Conservation (phyloP, 2,888 invertebrate genomes). For the Parascotia fuliginaria region DNA sequence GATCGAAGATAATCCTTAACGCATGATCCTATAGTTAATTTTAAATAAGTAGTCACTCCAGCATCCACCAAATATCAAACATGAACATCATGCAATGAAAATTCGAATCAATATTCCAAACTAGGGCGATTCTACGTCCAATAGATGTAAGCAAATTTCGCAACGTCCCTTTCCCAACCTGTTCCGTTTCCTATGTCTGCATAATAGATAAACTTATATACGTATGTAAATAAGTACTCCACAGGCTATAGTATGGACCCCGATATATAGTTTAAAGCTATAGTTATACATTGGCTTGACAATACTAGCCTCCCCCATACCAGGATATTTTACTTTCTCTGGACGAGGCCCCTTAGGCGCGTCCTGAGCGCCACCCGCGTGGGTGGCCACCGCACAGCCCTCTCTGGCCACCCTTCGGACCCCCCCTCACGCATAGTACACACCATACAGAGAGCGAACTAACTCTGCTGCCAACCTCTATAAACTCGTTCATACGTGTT, state of each 20-base stretch:
- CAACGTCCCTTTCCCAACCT: constrained; percentile 69
- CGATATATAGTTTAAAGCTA: constrained; percentile 85
- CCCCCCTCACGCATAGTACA: constrained; percentile 78
- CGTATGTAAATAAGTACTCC: constrained; percentile 82
- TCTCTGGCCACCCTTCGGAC: constrained; percentile 54
- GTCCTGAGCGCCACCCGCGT: constrained; percentile 62
- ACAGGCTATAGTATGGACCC: constrained; percentile 71
- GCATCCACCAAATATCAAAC: constrained; percentile 5
- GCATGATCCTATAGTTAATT: too few relatives aligned
- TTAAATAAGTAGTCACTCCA: neutral
- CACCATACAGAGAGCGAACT: constrained; percentile 82
- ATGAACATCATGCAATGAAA: constrained; percentile 33
- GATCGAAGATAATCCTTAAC: too few relatives aligned
- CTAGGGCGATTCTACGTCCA: constrained; percentile 59
- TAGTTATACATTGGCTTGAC: constrained; percentile 83
- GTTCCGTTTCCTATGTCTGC: constrained; percentile 82
- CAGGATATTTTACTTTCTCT: constrained; percentile 86
- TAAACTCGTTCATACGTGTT: constrained; percentile 75
- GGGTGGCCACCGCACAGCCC: constrained; percentile 48
- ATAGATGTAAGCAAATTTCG: constrained; percentile 73
- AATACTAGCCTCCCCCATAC: constrained; percentile 84
- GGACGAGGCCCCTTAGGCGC: constrained; percentile 82
- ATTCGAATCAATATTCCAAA: constrained; percentile 62
- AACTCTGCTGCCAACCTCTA: constrained; percentile 80
- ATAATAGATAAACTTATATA: constrained; percentile 84